A percentile compares a stretch with the other conserved stretches of the same genome.
phyloP scores from a whole-genome alignment of 2,888 invertebrate genomes.

The Campopleginae sp. region DNA sequence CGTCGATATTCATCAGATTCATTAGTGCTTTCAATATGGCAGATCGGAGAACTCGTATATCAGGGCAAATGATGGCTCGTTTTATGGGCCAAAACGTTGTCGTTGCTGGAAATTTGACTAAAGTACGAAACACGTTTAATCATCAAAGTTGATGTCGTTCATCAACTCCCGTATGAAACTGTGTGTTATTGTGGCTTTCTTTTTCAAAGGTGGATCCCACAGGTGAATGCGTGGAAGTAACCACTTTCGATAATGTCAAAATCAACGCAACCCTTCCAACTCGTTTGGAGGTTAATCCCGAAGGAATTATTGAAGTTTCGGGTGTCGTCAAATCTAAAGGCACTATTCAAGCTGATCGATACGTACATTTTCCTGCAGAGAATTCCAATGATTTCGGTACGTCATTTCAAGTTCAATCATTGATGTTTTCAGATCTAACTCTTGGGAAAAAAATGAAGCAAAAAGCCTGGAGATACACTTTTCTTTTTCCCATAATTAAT shows the following conservation, averaged over 20 bases:
- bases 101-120: constrained; percentile 76
- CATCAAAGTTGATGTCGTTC: neutral
- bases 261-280: constrained; percentile 77
- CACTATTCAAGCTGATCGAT: constrained; percentile 76
- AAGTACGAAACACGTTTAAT: constrained; percentile 70
- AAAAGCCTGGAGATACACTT: neutral
- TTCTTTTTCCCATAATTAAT: neutral
- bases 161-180: neutral
- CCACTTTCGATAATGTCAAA: constrained; percentile 77
- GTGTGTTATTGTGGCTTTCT: neutral
- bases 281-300: constrained; percentile 72
- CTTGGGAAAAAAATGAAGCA: too few species aligned
- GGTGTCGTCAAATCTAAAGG: constrained; percentile 78
- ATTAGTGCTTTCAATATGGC: constrained; percentile 21
- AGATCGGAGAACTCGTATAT: constrained; percentile 69
- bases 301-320: constrained; percentile 78
- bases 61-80: constrained; percentile 76
- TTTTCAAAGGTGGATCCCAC: constrained; percentile 74
- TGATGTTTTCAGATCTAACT: too few species aligned
- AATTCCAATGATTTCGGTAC: constrained; percentile 75
- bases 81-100: constrained; percentile 75
- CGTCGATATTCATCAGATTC: neutral
- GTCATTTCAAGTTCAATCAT: constrained; percentile 1
- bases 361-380: constrained; percentile 72
- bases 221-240: constrained; percentile 77